These are phyloP conservation scores for Darwinula stevensoni DNA, from an alignment of 2,888 invertebrate species.

Conservation along the genomic window DNA sequence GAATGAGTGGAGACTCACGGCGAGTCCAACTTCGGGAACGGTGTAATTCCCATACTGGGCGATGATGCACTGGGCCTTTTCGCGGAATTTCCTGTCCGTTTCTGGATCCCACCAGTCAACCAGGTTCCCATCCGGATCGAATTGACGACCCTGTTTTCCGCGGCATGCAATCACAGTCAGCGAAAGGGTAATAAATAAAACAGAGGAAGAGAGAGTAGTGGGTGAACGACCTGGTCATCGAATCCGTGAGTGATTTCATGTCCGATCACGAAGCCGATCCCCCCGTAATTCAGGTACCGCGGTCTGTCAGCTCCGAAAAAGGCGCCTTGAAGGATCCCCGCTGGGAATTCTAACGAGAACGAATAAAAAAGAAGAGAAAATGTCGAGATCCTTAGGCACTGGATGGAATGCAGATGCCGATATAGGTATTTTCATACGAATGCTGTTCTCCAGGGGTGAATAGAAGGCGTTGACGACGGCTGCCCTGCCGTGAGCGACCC, in stretches of 20 bases:
- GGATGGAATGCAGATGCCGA: conserved; percentile 5
- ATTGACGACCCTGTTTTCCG: conserved; percentile 60
- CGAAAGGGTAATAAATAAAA: too few relatives aligned
- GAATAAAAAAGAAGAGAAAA: conserved; percentile 9
- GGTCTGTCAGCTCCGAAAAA: conserved; percentile 70
- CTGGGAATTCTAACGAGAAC: conserved; percentile 89
- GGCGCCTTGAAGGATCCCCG: conserved; percentile 67
- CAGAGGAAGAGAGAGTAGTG: not conserved
- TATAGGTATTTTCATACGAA: conserved; percentile 30
- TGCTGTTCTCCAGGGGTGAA: conserved; percentile 54
- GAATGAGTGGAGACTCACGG: conserved; percentile 23
- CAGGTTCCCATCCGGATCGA: conserved; percentile 65
- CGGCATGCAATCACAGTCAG: too few relatives aligned
- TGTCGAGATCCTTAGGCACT: conserved; percentile 9
- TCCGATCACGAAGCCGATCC: conserved; percentile 67
- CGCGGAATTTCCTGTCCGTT: conserved; percentile 50
- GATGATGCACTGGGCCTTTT: conserved; percentile 65
- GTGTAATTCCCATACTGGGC: conserved; percentile 77
- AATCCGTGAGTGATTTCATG: conserved; percentile 55
- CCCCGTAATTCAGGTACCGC: conserved; percentile 69
- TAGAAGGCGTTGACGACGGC: conserved; percentile 64
- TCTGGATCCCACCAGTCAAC: conserved; percentile 71
- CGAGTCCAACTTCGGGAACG: conserved; percentile 37
- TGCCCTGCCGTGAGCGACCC: conserved; percentile 52
- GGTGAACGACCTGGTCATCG: conserved; percentile 11